Percentiles rank a stretch among this genome's conserved stretches.
Evolutionary conservation across 1,140 invertebrate genomes (phyloP).

Genomic region (Atta cephalotes): DNA sequence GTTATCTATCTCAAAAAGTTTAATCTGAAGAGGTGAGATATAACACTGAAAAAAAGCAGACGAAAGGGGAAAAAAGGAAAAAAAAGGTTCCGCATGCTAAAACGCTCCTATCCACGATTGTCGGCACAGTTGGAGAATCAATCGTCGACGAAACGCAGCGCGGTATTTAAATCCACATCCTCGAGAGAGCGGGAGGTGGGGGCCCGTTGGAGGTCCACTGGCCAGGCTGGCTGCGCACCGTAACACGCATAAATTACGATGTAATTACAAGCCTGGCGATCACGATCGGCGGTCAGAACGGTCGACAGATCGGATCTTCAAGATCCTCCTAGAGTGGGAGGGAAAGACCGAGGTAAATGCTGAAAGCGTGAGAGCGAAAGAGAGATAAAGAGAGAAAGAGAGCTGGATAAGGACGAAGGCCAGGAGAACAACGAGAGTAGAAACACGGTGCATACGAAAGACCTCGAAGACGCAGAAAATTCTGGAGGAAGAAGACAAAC

Average conservation of each 20-base stretch:
- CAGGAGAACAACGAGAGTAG: constrained; percentile 44
- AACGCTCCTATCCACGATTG: constrained; percentile 40
- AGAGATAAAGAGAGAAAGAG: background rate
- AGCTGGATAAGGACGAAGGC: constrained; percentile 26
- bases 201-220: constrained; percentile 62
- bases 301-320: constrained; percentile 79
- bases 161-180: constrained; percentile 77
- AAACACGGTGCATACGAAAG: constrained; percentile 39
- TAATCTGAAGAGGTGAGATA: constrained; percentile 27
- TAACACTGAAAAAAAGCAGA: background rate
- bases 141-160: constrained; percentile 68
- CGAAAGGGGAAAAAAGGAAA: background rate
- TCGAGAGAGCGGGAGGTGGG: constrained; percentile 34
- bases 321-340: constrained; percentile 57
- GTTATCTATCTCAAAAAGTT: background rate
- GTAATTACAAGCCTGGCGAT: constrained; percentile 84
- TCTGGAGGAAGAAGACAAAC: background rate
- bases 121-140: constrained; percentile 67
- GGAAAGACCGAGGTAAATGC: constrained; percentile 37
- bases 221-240: constrained; percentile 75
- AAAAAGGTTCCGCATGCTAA: constrained; percentile 43
- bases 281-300: constrained; percentile 79
- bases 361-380: constrained; percentile 24
- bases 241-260: constrained; percentile 85
- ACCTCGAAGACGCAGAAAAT: constrained; percentile 49